phyloP scores from a whole-genome alignment of 2,797 vertebrate species.

The Cheirogaleus major region DNA sequence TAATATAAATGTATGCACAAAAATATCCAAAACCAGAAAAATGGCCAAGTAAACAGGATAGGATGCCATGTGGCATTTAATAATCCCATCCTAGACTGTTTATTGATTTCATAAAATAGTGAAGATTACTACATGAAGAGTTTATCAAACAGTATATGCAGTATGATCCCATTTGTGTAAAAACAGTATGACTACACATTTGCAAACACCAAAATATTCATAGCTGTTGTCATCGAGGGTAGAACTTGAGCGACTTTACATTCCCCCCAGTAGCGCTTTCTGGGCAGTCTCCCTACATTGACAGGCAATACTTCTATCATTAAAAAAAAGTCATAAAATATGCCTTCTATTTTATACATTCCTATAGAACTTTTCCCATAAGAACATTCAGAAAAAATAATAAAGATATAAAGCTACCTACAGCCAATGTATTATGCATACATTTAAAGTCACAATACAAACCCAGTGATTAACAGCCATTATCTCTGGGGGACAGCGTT shows the following conservation, averaged over 20 bases:
- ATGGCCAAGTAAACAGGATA: not conserved
- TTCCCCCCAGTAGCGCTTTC: not conserved
- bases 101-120: not conserved
- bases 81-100: not conserved
- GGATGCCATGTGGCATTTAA: not conserved
- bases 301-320: not conserved
- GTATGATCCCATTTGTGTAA: not conserved
- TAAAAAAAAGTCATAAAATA: not conserved
- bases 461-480: not conserved
- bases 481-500: not conserved
- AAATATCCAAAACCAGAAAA: not conserved
- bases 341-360: not conserved
- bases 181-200: not conserved
- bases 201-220: not conserved
- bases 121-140: not conserved
- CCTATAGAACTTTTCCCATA: not conserved
- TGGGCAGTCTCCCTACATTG: not conserved
- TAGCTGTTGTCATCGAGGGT: not conserved
- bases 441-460: not conserved
- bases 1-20: not conserved
- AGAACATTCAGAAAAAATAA: not conserved
- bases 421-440: fast-evolving
- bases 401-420: not conserved
- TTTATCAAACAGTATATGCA: not conserved
- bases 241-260: not conserved